These are phyloP conservation scores for Pelodytes ibericus DNA, from an alignment of 2,797 vertebrate species.

Conservation along the genomic window DNA sequence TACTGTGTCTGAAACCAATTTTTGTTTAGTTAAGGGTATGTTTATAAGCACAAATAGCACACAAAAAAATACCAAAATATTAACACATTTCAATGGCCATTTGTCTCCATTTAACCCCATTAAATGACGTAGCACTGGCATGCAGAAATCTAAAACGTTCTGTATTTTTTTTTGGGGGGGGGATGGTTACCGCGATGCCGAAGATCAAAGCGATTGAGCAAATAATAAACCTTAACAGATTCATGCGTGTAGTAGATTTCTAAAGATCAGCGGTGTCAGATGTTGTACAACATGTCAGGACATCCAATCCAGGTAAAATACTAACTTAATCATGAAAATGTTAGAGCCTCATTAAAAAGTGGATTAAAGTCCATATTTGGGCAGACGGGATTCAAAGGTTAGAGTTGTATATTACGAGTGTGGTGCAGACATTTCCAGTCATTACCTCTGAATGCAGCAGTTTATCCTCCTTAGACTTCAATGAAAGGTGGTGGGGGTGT, in stretches of 20 bases:
- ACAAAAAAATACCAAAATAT: too few relatives aligned
- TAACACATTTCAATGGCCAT: too few relatives aligned
- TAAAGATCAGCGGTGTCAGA: constrained; percentile 74
- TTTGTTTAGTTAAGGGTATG: too few relatives aligned
- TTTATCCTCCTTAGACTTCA: constrained; percentile 44
- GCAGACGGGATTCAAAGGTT: constrained; percentile 75
- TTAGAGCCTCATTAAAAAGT: constrained; percentile 80
- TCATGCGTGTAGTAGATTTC: constrained; percentile 62
- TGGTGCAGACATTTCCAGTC: constrained; percentile 55
- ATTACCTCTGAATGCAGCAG: constrained; percentile 45
- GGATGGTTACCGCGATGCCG: too few relatives aligned
- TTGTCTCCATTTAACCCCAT: too few relatives aligned
- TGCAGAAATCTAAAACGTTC: too few relatives aligned
- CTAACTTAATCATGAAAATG: constrained; percentile 74
- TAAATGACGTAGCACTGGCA: too few relatives aligned
- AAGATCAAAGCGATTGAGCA: neutral
- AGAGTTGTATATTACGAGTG: constrained; percentile 75
- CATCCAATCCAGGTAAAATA: constrained; percentile 77
- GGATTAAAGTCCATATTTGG: constrained; percentile 76
- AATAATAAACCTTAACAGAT: constrained; percentile 46
- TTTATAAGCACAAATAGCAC: too few relatives aligned
- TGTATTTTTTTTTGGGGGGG: too few relatives aligned
- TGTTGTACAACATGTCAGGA: constrained; percentile 80
- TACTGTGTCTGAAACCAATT: too few relatives aligned
- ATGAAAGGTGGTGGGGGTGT: constrained; percentile 9